phyloP scores from a whole-genome alignment of 2,888 invertebrate species.

The Oegoconia quadripuncta region DNA sequence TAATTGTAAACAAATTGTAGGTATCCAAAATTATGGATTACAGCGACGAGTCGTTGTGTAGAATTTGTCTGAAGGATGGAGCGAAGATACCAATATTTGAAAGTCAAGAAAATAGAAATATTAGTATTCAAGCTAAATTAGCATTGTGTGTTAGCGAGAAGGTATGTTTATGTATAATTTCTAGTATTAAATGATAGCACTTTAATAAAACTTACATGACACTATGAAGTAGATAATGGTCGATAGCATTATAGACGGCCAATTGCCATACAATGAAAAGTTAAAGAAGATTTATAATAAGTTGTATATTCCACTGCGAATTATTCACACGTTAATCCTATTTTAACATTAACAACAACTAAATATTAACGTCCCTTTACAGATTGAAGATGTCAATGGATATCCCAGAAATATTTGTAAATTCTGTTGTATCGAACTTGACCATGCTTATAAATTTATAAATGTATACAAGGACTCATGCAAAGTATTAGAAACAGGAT shows the following conservation, averaged over 20 bases:
- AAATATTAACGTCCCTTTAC: no score
- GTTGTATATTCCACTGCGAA: no score
- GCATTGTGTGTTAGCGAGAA: constrained; percentile 30
- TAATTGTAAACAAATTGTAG: neutral
- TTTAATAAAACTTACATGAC: no score
- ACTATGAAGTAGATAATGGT: no score
- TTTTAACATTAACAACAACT: no score
- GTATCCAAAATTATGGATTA: neutral
- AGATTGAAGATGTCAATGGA: constrained; percentile 61
- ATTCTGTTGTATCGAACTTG: constrained; percentile 45
- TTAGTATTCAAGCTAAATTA: constrained; percentile 41
- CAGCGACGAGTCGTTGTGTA: constrained; percentile 47
- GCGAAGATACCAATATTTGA: constrained; percentile 57
- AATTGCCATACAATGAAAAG: no score
- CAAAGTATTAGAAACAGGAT: constrained; percentile 42
- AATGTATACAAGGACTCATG: constrained; percentile 49
- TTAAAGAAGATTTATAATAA: no score
- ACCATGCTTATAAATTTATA: constrained; percentile 47
- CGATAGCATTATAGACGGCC: no score
- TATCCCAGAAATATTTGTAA: constrained; percentile 58
- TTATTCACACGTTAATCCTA: no score
- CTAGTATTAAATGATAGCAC: no score
- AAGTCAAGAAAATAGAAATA: constrained; percentile 24
- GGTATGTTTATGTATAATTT: no score
- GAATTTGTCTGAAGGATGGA: constrained; percentile 57